These are phyloP conservation scores for Tetrax tetrax DNA, from an alignment of 2,113 vertebrate species.

Conservation along the genomic window DNA sequence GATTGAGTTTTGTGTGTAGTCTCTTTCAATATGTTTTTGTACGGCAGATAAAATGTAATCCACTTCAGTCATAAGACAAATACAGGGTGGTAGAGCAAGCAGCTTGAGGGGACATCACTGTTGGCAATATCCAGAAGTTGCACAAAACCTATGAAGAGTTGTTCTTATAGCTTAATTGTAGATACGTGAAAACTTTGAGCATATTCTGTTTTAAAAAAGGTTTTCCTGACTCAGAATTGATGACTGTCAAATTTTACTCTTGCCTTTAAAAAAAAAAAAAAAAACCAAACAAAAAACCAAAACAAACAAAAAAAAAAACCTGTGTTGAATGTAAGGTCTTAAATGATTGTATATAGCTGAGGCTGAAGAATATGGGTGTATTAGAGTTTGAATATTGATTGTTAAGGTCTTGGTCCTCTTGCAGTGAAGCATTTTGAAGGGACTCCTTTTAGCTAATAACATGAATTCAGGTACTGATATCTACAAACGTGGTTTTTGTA, in stretches of 20 bases:
- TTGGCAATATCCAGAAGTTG: neutral
- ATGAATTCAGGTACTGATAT: neutral
- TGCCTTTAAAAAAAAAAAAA: neutral
- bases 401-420: neutral
- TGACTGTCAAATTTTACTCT: neutral
- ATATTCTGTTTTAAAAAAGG: neutral
- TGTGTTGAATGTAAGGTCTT: neutral
- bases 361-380: neutral
- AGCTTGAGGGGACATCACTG: accelerated
- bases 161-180: neutral
- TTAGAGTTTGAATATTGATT: neutral
- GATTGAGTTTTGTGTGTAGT: neutral
- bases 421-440: neutral
- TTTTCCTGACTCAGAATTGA: neutral
- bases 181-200: neutral
- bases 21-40: neutral
- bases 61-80: neutral
- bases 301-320: neutral
- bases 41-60: neutral
- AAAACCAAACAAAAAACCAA: neutral
- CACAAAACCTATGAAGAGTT: neutral
- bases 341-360: neutral
- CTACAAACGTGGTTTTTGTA: neutral
- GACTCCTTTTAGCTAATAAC: neutral
- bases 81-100: neutral